phyloP scores from a whole-genome alignment of 2,113 vertebrate genomes.

The Ia io region DNA sequence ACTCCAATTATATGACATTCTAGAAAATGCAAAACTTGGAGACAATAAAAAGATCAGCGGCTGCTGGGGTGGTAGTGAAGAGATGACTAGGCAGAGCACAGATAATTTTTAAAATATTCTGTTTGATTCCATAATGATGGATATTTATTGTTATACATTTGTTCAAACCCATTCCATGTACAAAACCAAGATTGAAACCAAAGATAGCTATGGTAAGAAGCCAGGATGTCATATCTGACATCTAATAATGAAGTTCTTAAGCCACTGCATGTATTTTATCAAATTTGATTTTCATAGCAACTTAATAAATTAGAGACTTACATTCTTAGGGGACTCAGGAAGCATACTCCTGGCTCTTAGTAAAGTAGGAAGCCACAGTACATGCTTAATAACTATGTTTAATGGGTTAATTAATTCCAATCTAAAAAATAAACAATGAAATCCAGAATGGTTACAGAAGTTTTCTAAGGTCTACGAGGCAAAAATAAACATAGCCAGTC shows the following conservation, averaged over 20 bases:
- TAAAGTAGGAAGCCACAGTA: not conserved
- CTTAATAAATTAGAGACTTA: not conserved
- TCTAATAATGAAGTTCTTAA: not conserved
- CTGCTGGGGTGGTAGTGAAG: not conserved
- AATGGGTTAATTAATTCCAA: not conserved
- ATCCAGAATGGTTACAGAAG: not conserved
- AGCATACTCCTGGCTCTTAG: not conserved
- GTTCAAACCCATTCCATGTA: not conserved
- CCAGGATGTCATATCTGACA: not conserved
- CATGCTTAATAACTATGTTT: not conserved
- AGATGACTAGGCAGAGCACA: not conserved
- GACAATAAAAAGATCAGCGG: not conserved
- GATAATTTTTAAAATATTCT: not conserved
- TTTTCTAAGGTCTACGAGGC: not conserved
- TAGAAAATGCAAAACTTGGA: not conserved
- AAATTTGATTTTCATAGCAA: conserved; percentile 2
- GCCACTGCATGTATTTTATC: not conserved
- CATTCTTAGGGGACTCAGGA: not conserved
- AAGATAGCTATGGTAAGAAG: not conserved
- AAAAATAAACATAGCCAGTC: not conserved
- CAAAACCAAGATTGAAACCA: not conserved
- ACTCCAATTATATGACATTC: not conserved
- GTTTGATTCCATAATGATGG: not conserved
- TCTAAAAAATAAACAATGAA: not conserved
- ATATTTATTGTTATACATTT: not conserved